Evolutionary conservation across 2,113 vertebrate species (phyloP).

Genomic region (Sapajus apella): DNA sequence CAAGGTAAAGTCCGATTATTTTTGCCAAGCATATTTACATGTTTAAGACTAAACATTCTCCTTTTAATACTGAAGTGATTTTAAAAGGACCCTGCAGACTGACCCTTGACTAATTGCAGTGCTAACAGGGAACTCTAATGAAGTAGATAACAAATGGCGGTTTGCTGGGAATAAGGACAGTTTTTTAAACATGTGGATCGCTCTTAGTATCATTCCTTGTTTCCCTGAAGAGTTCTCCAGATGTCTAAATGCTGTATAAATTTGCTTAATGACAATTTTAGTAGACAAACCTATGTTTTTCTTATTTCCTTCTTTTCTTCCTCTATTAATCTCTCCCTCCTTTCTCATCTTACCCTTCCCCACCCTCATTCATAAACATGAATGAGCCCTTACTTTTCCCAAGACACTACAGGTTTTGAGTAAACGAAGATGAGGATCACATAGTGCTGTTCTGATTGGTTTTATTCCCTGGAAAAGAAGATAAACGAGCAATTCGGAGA

Average conservation of each 20-base stretch:
- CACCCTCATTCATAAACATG: background rate
- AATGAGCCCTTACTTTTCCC: background rate
- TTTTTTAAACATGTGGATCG: constrained; percentile 46
- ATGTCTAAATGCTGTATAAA: constrained; percentile 39
- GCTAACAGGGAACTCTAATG: constrained; percentile 54
- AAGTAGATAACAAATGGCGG: constrained; percentile 58
- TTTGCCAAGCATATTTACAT: constrained; percentile 48
- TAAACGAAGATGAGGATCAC: background rate
- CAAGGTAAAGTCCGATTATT: constrained; percentile 12
- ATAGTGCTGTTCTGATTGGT: background rate
- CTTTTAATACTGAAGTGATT: constrained; percentile 59
- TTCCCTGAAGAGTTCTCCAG: constrained; percentile 67
- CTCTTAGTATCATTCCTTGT: constrained; percentile 6
- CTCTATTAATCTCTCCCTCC: background rate
- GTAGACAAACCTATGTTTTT: background rate
- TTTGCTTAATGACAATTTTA: background rate
- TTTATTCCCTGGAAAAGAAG: background rate
- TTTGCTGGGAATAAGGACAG: constrained; percentile 64
- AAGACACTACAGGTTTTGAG: accelerated
- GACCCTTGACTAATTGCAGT: constrained; percentile 63
- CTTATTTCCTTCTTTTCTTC: background rate
- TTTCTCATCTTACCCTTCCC: background rate
- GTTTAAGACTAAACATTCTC: constrained; percentile 46
- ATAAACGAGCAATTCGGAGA: background rate
- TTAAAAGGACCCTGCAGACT: constrained; percentile 59